These are phyloP conservation scores for Manis pentadactyla DNA, from an alignment of 2,797 vertebrate species.

Conservation along the genomic window DNA sequence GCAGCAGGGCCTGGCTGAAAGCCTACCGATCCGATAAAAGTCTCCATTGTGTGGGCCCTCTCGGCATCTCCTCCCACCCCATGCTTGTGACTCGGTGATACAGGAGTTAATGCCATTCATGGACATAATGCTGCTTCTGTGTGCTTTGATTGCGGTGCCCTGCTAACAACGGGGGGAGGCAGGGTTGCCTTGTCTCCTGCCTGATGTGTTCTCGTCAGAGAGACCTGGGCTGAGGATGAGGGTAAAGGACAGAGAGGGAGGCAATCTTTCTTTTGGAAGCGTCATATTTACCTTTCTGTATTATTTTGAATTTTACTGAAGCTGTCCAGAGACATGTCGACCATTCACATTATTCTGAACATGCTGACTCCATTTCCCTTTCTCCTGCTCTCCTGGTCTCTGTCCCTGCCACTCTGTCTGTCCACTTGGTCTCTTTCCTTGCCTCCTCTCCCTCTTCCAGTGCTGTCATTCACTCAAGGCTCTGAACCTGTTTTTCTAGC, in stretches of 20 bases:
- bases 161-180: background rate
- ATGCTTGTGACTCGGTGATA: background rate
- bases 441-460: background rate
- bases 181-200: background rate
- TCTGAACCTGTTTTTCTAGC: background rate
- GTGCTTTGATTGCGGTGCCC: background rate
- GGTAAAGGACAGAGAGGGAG: background rate
- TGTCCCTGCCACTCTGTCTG: background rate
- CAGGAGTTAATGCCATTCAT: background rate
- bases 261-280: background rate
- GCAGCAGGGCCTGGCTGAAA: background rate
- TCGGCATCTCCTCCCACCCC: background rate
- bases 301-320: slow-evolving; percentile 11
- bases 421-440: background rate
- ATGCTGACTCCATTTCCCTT: background rate
- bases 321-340: background rate
- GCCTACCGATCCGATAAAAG: slow-evolving; percentile 18
- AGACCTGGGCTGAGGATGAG: background rate
- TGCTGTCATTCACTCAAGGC: background rate
- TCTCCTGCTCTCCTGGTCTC: background rate
- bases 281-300: background rate
- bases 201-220: background rate
- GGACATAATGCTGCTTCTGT: background rate
- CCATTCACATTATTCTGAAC: background rate
- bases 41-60: background rate